Evolutionary conservation across 2,113 vertebrate genomes (phyloP), one percentile per base, ranked within the genome.

Genomic region (Etheostoma spectabile): DNA sequence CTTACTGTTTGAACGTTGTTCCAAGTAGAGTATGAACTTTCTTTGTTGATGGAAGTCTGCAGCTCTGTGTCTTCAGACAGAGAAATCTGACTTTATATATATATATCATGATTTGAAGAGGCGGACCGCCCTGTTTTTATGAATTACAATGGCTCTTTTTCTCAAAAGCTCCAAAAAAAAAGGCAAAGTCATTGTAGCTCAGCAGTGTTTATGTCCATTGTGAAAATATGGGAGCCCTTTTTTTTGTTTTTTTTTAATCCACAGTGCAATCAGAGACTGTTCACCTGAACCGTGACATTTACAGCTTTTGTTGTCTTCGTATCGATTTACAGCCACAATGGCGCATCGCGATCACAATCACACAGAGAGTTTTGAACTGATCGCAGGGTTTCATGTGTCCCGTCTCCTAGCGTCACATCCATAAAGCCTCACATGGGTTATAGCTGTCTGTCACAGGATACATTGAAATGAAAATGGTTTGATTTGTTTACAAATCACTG

Each of bases 41-140:
- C 3, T 3, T 16, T n/a, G 45, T 3, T 35, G 45, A 73, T 18
- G 46, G 14, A 30, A 5, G 22, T 49, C 22, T 22, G 13, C 15
- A n/a, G 33, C 19, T 49, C 38, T 59, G 13, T 27, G 51, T 21
- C 56, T 62, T 48, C 1, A 2, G 4, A 5, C 1, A 1, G 2
- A 51, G 11, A 15, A 5, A 7, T 42, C 51, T 13, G 13, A 18
- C 24, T 63, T 55, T 79, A 70, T 79, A 71, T 79, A 70, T 79
- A 71, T 27, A 3, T 24, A 48, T 16, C 1, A 0, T 5, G 2
- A 13, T 19, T 27, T 42, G 3, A 1, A 33, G 8, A 27, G 5
- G 30, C 5, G 18, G 12, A 30, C 12, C 6, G n/a, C 62, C 66
- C 66, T 11, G 76, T 60, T 62, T 62, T 3, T 27, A 3, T 48